A percentile compares a stretch with the other conserved stretches of the same genome.
Conservation (phyloP, 2,797 vertebrate species). For the Liparis tanakae region DNA sequence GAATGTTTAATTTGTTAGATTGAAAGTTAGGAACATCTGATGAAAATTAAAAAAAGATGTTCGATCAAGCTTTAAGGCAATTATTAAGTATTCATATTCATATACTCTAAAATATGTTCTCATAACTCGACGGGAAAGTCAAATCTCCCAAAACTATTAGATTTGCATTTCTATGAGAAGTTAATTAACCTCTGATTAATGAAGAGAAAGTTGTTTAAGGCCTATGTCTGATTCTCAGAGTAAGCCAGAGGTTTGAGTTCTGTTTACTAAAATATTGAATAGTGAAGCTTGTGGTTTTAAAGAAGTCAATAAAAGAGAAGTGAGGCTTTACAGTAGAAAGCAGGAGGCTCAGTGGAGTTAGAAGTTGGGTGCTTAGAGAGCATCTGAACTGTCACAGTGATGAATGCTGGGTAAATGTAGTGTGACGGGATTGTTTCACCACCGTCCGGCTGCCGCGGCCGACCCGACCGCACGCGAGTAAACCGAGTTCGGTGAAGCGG, state of each 20-base stretch:
- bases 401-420: conserved; percentile 27
- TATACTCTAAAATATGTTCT: too few relatives aligned
- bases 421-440: conserved; percentile 18
- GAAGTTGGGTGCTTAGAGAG: conserved; percentile 38
- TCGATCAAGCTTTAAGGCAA: too few relatives aligned
- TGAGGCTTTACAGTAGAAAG: conserved; percentile 4
- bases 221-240: not conserved
- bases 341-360: conserved; percentile 1
- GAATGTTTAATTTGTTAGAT: too few relatives aligned
- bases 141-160: not conserved
- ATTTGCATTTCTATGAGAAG: not conserved
- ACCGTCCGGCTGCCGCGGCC: not conserved
- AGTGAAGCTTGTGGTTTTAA: not conserved
- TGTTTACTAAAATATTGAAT: not conserved
- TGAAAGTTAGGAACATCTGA: too few relatives aligned
- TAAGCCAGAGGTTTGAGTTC: not conserved
- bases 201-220: too few relatives aligned
- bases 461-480: not conserved
- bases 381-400: conserved; percentile 17
- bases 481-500: conserved; percentile 12
- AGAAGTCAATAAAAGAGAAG: conserved; percentile 20
- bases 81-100: too few relatives aligned
- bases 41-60: too few relatives aligned
- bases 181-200: not conserved
- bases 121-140: too few relatives aligned